Percentiles rank a stretch among this genome's conserved stretches.
These are phyloP conservation scores for Ahaetulla prasina DNA, from an alignment of 2,113 vertebrate species.

Conservation along the genomic window DNA sequence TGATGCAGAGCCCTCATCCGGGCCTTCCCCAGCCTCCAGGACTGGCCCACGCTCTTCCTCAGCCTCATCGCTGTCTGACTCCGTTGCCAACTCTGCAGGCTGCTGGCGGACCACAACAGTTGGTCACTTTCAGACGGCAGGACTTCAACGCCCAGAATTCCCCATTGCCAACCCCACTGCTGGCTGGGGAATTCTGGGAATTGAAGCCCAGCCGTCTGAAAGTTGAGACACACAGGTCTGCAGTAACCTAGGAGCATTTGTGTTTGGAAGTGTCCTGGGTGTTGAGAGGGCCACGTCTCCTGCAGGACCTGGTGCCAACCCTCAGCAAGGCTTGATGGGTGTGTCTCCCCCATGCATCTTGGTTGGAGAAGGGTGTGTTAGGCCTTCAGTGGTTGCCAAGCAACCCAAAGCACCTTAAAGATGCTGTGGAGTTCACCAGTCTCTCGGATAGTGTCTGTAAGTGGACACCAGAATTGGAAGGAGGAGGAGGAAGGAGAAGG, in stretches of 20 bases:
- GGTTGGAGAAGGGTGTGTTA: neutral
- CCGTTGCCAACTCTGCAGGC: too few relatives aligned
- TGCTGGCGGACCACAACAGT: too few relatives aligned
- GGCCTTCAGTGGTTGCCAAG: neutral
- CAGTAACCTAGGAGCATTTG: neutral
- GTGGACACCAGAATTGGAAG: too few relatives aligned
- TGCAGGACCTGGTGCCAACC: neutral
- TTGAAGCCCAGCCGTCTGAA: neutral
- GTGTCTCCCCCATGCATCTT: neutral
- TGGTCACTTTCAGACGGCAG: neutral
- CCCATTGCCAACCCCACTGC: too few relatives aligned
- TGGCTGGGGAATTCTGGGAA: neutral
- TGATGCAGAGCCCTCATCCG: too few relatives aligned
- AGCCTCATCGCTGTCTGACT: too few relatives aligned
- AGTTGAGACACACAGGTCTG: neutral
- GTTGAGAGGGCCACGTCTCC: neutral
- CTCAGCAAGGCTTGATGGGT: neutral
- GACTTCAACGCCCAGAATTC: too few relatives aligned
- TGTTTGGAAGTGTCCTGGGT: neutral
- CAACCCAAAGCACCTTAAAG: neutral
- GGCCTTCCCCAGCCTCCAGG: too few relatives aligned
- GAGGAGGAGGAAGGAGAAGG: too few relatives aligned
- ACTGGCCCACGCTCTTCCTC: too few relatives aligned
- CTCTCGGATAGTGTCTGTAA: too few relatives aligned
- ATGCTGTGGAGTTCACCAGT: too few relatives aligned